Evolutionary conservation across 2,797 vertebrate genomes (phyloP).

Genomic region (Phoeniculus purpureus): DNA sequence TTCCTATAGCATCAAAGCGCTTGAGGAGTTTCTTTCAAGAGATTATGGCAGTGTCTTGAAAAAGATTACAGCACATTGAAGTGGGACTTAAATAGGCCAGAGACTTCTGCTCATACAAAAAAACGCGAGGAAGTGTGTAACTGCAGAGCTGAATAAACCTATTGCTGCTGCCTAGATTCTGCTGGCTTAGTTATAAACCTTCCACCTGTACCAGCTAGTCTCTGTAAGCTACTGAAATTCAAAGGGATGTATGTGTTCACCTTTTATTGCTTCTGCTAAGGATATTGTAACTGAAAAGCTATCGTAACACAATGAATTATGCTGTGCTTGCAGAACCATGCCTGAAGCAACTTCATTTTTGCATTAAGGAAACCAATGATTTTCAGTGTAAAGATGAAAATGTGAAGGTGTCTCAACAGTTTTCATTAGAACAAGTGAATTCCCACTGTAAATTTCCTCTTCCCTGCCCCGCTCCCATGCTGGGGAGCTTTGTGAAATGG

Average conservation of each 20-base stretch:
- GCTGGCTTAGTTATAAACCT: conserved; percentile 59
- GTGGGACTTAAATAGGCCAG: conserved; percentile 56
- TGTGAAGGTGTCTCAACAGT: conserved; percentile 2
- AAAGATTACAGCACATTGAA: conserved; percentile 53
- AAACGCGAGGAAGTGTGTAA: not conserved
- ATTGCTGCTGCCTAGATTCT: conserved; percentile 41
- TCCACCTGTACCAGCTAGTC: conserved; percentile 35
- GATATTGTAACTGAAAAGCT: conserved; percentile 48
- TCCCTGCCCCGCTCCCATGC: rapidly evolving
- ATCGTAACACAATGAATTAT: conserved; percentile 32
- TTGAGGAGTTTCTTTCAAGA: conserved; percentile 26
- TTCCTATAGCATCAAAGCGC: conserved; percentile 43
- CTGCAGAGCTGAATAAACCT: conserved; percentile 43
- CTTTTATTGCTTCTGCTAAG: conserved; percentile 59
- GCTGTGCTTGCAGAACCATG: not conserved
- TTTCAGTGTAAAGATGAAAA: conserved; percentile 28
- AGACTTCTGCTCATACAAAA: conserved; percentile 52
- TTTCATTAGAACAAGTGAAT: conserved; percentile 30
- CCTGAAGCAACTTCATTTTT: conserved; percentile 48
- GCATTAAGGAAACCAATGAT: conserved; percentile 19
- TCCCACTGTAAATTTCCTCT: not conserved
- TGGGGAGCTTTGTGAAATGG: not conserved
- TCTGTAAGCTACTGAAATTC: conserved; percentile 56
- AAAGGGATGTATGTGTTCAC: conserved; percentile 24
- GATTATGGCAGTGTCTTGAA: conserved; percentile 53